These are phyloP conservation scores for Lophius piscatorius DNA, from an alignment of 2,113 vertebrate species.

Conservation along the genomic window DNA sequence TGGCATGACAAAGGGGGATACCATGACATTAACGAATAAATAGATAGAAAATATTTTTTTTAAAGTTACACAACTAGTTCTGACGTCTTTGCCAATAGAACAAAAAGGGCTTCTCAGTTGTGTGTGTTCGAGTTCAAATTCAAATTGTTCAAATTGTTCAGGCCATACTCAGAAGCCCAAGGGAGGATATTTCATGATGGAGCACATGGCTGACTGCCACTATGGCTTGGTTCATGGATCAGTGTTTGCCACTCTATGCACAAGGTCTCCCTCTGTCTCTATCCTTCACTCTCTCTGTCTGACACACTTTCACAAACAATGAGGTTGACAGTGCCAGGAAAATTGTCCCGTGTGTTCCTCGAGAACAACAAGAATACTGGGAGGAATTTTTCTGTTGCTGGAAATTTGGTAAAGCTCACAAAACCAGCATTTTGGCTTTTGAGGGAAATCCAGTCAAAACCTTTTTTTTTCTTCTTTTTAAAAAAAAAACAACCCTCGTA, in stretches of 20 bases:
- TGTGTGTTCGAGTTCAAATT: no score
- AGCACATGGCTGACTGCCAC: no score
- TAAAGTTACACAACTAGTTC: no score
- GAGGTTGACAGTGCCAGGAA: conserved; percentile 17
- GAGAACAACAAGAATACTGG: neutral
- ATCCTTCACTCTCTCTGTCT: no score
- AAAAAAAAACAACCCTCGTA: no score
- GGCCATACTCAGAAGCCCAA: neutral
- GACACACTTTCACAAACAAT: conserved; percentile 34
- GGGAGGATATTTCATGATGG: conserved; percentile 28
- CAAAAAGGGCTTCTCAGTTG: no score
- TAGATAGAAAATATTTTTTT: no score
- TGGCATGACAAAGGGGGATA: no score
- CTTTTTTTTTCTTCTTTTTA: no score
- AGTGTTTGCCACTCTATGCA: conserved; percentile 9
- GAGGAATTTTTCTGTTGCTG: conserved; percentile 14
- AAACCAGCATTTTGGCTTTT: neutral
- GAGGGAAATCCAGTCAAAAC: neutral
- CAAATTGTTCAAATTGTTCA: neutral
- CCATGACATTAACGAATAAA: no score
- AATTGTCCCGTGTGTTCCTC: conserved; percentile 18
- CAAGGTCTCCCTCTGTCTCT: conserved; percentile 8
- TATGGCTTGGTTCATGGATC: no score
- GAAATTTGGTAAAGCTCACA: neutral
- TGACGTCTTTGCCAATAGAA: no score